These are phyloP conservation scores for Hypomesus transpacificus DNA, from an alignment of 2,113 vertebrate genomes.

Conservation along the genomic window DNA sequence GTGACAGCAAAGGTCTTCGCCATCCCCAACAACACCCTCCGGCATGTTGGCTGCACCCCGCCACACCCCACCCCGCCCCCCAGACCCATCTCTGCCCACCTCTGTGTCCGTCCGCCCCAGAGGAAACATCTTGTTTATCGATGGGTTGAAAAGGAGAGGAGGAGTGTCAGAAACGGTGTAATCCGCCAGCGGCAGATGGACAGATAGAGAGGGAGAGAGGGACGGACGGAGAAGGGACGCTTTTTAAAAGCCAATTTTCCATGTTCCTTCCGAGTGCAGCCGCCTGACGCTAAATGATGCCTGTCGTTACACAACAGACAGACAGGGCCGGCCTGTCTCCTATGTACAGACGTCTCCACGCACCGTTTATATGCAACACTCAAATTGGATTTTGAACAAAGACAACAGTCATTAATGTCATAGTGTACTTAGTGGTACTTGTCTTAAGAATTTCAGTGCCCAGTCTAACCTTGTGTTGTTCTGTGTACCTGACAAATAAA, in stretches of 20 bases:
- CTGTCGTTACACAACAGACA: slow-evolving; percentile 56
- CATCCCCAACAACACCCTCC: not conserved
- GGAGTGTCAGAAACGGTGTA: slow-evolving; percentile 35
- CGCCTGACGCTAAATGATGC: slow-evolving; percentile 60
- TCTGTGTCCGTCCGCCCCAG: slow-evolving; percentile 26
- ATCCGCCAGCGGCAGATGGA: slow-evolving; percentile 32
- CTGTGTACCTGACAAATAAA: too few species aligned
- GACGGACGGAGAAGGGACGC: not conserved
- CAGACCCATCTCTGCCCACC: slow-evolving; percentile 12
- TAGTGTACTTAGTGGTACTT: too few species aligned
- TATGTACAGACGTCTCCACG: not conserved
- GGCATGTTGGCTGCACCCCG: slow-evolving; percentile 7
- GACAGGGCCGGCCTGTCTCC: slow-evolving; percentile 8
- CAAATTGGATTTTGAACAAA: slow-evolving; percentile 1
- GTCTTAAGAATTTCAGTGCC: too few species aligned
- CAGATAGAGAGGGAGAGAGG: slow-evolving; percentile 25
- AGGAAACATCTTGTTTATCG: slow-evolving; percentile 28
- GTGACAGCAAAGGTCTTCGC: slow-evolving; percentile 24
- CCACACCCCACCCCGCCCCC: too few species aligned
- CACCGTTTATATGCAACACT: not conserved
- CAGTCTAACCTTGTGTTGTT: too few species aligned
- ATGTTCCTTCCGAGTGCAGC: slow-evolving; percentile 64
- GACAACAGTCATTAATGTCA: too few species aligned
- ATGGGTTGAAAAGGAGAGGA: slow-evolving; percentile 10
- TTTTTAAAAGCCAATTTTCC: slow-evolving; percentile 74